These are phyloP conservation scores for Melanargia galathea DNA, from an alignment of 2,888 invertebrate genomes.

Conservation along the genomic window DNA sequence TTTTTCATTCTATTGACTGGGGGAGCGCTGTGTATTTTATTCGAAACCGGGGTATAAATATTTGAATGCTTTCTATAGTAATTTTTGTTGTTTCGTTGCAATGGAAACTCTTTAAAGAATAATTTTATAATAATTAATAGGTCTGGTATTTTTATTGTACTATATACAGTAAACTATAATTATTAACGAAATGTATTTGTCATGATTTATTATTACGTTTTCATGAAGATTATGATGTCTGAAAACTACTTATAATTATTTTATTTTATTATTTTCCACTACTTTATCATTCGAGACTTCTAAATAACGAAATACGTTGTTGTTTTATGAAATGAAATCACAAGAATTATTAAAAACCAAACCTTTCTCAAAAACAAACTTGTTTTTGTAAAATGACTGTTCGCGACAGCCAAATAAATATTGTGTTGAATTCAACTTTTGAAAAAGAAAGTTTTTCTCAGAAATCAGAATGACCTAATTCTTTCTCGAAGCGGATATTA, in stretches of 20 bases:
- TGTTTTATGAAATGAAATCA: background rate
- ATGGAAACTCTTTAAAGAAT: background rate
- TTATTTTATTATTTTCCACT: too few species aligned
- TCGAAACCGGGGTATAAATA: constrained; percentile 7
- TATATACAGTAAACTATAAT: background rate
- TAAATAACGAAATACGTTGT: background rate
- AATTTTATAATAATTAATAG: background rate
- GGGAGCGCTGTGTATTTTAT: constrained; percentile 48
- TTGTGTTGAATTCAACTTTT: constrained; percentile 20
- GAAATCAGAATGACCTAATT: constrained; percentile 11
- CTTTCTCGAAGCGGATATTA: constrained; percentile 7
- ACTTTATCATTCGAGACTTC: too few species aligned
- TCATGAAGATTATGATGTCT: too few species aligned
- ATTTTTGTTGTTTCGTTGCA: background rate
- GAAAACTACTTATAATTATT: too few species aligned
- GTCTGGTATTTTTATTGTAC: background rate
- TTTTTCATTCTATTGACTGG: constrained; percentile 64
- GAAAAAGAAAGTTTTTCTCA: background rate
- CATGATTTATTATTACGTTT: too few species aligned
- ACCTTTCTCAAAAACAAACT: background rate
- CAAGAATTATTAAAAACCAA: background rate
- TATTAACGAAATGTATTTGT: background rate
- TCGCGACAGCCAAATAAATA: constrained; percentile 21
- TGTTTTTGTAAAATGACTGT: background rate
- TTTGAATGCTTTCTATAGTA: constrained; percentile 9